Conservation (phyloP, 2,888 invertebrate species). For the Encarsia formosa region DNA sequence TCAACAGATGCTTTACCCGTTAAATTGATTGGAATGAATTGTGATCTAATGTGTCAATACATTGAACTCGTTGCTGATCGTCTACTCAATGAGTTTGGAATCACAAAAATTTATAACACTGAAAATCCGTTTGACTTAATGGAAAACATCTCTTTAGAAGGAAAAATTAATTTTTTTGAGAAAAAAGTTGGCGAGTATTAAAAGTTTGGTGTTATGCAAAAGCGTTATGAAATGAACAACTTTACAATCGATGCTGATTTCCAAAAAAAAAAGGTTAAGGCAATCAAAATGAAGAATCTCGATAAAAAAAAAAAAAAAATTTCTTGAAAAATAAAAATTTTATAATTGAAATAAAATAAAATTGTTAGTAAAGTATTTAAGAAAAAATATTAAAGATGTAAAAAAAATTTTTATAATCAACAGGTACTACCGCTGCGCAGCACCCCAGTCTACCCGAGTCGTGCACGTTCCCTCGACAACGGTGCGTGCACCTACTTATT, state of each 20-base stretch:
- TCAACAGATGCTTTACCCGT: constrained; percentile 93
- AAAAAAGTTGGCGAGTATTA: constrained; percentile 98
- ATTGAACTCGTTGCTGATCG: constrained; percentile 99
- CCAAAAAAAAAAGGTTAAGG: too few relatives aligned
- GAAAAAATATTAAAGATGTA: too few relatives aligned
- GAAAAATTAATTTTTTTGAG: constrained; percentile 99
- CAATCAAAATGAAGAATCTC: too few relatives aligned
- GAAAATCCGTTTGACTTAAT: constrained; percentile 99
- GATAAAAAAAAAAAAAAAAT: too few relatives aligned
- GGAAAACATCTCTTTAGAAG: constrained; percentile 96
- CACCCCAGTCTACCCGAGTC: too few relatives aligned
- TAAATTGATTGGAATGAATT: constrained; percentile 96
- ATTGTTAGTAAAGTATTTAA: too few relatives aligned
- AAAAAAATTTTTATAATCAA: too few relatives aligned
- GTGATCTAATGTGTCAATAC: constrained; percentile 89
- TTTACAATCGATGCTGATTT: constrained; percentile 87
- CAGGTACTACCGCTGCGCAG: too few relatives aligned
- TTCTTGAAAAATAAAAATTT: too few relatives aligned
- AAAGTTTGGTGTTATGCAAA: constrained; percentile 87
- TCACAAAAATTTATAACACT: constrained; percentile 82
- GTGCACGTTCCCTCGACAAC: too few relatives aligned
- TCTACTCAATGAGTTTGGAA: constrained; percentile 80
- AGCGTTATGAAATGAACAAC: constrained; percentile 53
- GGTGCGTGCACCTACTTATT: too few relatives aligned
- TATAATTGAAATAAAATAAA: too few relatives aligned